These are phyloP conservation scores for Lethrus apterus DNA, from an alignment of 1,140 invertebrate genomes.

Conservation along the genomic window DNA sequence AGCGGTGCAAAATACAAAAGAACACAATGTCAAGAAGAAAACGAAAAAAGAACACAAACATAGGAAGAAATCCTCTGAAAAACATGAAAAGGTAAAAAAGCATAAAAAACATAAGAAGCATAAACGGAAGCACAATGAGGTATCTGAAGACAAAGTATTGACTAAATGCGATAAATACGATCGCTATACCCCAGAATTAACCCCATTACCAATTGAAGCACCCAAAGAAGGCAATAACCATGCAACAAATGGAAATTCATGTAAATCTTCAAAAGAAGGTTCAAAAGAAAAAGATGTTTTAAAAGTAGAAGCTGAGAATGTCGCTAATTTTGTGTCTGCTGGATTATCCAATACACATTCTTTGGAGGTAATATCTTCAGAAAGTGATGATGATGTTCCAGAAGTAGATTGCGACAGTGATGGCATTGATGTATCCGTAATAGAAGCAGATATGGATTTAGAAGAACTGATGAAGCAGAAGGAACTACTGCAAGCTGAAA, in stretches of 20 bases:
- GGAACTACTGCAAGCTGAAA: conserved; percentile 57
- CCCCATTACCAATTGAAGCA: conserved; percentile 19
- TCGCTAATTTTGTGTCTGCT: conserved; percentile 31
- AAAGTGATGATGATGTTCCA: conserved; percentile 58
- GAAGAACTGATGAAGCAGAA: conserved; percentile 86
- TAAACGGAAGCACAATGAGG: conserved; percentile 31
- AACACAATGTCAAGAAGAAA: conserved; percentile 28
- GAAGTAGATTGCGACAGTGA: conserved; percentile 66
- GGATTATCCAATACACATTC: conserved; percentile 28
- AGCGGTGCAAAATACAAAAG: background rate
- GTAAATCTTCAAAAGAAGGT: conserved; percentile 22
- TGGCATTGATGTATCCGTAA: conserved; percentile 61
- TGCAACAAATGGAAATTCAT: conserved; percentile 32
- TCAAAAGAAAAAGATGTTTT: conserved; percentile 21
- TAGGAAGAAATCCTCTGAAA: conserved; percentile 35
- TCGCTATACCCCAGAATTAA: conserved; percentile 38
- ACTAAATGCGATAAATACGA: conserved; percentile 25
- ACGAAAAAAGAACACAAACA: conserved; percentile 41
- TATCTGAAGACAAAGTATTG: conserved; percentile 22
- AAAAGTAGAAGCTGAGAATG: conserved; percentile 24
- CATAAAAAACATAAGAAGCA: conserved; percentile 41
- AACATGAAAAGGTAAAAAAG: conserved; percentile 34
- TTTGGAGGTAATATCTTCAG: conserved; percentile 61
- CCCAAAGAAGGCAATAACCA: conserved; percentile 26
- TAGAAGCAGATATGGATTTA: conserved; percentile 79